Conservation (phyloP, 2,113 vertebrate species). For the Phycodurus eques region DNA sequence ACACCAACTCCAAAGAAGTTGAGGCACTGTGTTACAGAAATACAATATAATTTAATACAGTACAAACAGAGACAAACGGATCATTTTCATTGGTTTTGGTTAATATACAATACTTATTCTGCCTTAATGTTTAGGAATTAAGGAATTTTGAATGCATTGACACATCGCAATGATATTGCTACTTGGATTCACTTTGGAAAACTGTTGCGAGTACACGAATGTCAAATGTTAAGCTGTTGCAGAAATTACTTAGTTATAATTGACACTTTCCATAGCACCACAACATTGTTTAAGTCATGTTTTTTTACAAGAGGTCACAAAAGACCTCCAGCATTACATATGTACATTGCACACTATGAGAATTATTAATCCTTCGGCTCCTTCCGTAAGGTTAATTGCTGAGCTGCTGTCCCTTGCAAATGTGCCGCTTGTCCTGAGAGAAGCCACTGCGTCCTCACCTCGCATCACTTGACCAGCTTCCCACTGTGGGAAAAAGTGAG, state of each 20-base stretch:
- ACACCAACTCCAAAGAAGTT: background rate
- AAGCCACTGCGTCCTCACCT: conserved; percentile 4
- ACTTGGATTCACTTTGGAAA: background rate
- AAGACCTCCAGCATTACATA: conserved; percentile 34
- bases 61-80: background rate
- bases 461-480: conserved; percentile 16
- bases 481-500: conserved; percentile 2
- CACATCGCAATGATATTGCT: background rate
- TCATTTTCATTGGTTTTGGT: background rate
- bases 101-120: background rate
- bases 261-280: background rate
- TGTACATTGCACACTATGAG: conserved; percentile 23
- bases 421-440: conserved; percentile 6
- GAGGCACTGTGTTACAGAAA: background rate
- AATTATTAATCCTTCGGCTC: conserved; percentile 17
- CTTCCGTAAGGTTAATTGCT: conserved; percentile 5
- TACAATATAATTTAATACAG: conserved; percentile 8
- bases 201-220: too few relatives aligned
- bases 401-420: conserved; percentile 21
- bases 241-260: background rate
- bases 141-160: background rate
- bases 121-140: background rate
- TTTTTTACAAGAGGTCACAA: conserved; percentile 20
- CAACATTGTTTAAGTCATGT: background rate
- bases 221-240: too few relatives aligned